phyloP scores from a whole-genome alignment of 2,888 invertebrate genomes.

The Clivina fossor region DNA sequence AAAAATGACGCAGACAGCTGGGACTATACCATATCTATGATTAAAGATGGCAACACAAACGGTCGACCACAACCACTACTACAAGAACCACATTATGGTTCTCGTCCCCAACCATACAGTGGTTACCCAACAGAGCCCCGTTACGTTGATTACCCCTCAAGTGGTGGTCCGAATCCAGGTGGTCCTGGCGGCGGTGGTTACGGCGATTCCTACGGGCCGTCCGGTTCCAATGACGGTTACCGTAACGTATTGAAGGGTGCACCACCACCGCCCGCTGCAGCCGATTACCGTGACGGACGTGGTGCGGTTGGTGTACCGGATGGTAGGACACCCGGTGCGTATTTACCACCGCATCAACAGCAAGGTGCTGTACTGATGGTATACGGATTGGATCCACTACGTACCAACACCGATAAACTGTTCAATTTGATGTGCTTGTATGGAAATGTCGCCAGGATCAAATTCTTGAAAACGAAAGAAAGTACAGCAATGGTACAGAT shows the following conservation, averaged over 20 bases:
- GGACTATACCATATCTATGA: conserved; percentile 79
- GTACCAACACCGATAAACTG: conserved; percentile 92
- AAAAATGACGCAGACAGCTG: conserved; percentile 96
- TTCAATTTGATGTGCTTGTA: conserved; percentile 99
- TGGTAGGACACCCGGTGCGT: conserved; percentile 42
- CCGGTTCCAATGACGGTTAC: conserved; percentile 56
- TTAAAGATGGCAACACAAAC: conserved; percentile 52
- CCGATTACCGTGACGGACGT: conserved; percentile 52
- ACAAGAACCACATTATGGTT: conserved; percentile 86
- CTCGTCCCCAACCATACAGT: conserved; percentile 87
- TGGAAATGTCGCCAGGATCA: conserved; percentile 95
- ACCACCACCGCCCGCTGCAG: conserved; percentile 58
- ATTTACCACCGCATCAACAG: conserved; percentile 53
- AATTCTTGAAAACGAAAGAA: conserved; percentile 97
- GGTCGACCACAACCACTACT: conserved; percentile 78
- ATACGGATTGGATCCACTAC: conserved; percentile 91
- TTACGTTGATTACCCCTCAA: conserved; percentile 52
- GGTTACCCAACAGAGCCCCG: conserved; percentile 40
- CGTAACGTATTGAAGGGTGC: conserved; percentile 53
- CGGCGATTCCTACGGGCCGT: conserved; percentile 51
- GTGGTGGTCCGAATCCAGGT: conserved; percentile 49
- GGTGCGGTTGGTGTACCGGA: conserved; percentile 44
- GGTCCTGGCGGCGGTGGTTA: conserved; percentile 50
- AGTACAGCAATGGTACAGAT: conserved; percentile 99
- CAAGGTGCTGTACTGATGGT: conserved; percentile 97